phyloP scores from a whole-genome alignment of 1,140 invertebrate species.

The Lamellibrachia luymesi region DNA sequence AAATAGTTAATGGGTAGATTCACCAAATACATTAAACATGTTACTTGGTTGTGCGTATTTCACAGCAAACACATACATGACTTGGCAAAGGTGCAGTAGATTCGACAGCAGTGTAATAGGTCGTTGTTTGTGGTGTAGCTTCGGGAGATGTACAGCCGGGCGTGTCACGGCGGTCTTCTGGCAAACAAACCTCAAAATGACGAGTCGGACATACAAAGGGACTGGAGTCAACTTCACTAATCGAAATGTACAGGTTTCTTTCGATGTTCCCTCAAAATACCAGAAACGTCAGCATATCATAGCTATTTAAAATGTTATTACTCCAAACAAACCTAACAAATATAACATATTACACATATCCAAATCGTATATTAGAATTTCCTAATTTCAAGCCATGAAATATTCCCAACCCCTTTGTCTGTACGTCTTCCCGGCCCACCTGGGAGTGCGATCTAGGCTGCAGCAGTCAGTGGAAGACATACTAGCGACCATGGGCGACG shows the following conservation, averaged over 20 bases:
- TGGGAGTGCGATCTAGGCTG: too few relatives aligned
- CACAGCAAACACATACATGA: background rate
- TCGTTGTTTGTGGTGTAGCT: background rate
- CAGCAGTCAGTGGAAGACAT: background rate
- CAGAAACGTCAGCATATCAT: background rate
- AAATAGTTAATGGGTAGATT: too few relatives aligned
- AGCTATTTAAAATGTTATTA: background rate
- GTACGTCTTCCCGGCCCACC: too few relatives aligned
- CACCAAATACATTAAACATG: background rate
- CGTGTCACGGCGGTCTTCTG: too few relatives aligned
- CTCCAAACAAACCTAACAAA: background rate
- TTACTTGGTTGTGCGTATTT: background rate
- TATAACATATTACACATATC: background rate
- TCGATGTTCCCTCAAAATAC: background rate
- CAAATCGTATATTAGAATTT: background rate
- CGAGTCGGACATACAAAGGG: background rate
- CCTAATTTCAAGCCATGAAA: background rate
- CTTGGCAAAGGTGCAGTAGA: background rate
- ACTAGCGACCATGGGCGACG: background rate
- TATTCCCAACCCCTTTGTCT: too few relatives aligned
- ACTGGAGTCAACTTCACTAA: background rate
- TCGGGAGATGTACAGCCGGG: background rate
- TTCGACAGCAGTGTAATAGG: background rate
- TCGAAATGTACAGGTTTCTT: background rate
- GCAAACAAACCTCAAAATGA: background rate